A percentile compares a stretch with the other conserved stretches of the same genome.
phyloP scores from a whole-genome alignment of 2,113 vertebrate species.

The Anas platyrhynchos region DNA sequence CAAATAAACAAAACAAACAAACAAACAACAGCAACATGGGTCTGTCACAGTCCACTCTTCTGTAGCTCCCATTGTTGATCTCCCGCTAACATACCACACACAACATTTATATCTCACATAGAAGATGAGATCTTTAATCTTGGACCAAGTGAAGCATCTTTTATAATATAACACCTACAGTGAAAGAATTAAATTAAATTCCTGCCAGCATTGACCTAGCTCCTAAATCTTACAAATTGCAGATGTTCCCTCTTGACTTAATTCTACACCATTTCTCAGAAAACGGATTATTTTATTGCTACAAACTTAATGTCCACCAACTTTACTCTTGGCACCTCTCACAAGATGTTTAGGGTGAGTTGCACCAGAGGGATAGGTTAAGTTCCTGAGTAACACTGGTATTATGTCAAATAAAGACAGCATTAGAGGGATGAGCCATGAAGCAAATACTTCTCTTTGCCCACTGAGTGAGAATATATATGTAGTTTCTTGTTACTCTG shows the following conservation, averaged over 20 bases:
- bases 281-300: neutral
- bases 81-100: neutral
- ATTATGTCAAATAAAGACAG: neutral
- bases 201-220: neutral
- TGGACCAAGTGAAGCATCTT: neutral
- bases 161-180: neutral
- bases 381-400: neutral
- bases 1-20: too few species aligned
- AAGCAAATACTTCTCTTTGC: neutral
- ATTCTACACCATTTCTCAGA: rapidly evolving
- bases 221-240: neutral
- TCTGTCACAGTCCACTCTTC: neutral
- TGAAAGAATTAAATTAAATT: neutral
- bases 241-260: neutral
- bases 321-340: neutral
- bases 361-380: neutral
- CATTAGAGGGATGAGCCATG: neutral
- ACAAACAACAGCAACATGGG: too few species aligned
- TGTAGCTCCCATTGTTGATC: neutral
- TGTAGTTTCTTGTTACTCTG: neutral
- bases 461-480: rapidly evolving
- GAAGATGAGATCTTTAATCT: neutral
- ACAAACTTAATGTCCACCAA: neutral
- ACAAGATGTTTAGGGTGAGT: neutral
- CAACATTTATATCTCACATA: neutral